A percentile compares a stretch with the other conserved stretches of the same genome.
Evolutionary conservation across 2,113 vertebrate genomes (phyloP).

Genomic region (Blennius ocellaris): DNA sequence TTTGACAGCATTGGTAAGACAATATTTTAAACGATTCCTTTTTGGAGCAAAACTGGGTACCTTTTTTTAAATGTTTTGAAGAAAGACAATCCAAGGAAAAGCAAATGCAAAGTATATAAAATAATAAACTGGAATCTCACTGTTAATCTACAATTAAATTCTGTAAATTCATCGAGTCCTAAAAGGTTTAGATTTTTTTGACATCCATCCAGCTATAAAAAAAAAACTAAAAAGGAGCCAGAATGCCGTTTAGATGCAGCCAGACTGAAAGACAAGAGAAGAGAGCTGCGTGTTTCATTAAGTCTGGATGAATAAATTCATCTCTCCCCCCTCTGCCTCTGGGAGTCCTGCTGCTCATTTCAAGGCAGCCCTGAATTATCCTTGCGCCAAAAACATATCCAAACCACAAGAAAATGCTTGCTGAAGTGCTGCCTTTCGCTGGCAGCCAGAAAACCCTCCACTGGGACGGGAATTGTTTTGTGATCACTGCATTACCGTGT

Average conservation of each 20-base stretch:
- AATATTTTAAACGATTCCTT: constrained; percentile 26
- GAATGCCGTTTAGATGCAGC: constrained; percentile 31
- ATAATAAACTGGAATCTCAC: neutral
- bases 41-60: neutral
- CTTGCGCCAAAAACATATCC: constrained; percentile 50
- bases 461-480: constrained; percentile 61
- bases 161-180: neutral
- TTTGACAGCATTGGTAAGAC: neutral
- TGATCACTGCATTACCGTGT: constrained; percentile 58
- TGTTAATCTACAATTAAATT: neutral
- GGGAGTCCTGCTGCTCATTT: constrained; percentile 56
- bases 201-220: constrained; percentile 6
- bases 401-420: constrained; percentile 45
- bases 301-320: constrained; percentile 56
- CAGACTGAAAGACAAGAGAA: constrained; percentile 16
- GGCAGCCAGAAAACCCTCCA: constrained; percentile 50
- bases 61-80: neutral
- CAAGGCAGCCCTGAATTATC: constrained; percentile 55
- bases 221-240: neutral
- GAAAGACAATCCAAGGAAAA: neutral
- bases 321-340: constrained; percentile 52
- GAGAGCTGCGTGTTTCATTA: constrained; percentile 54
- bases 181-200: neutral
- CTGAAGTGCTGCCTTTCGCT: constrained; percentile 49
- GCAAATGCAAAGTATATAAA: neutral